Base-by-base conservation (phyloP, 1,140 invertebrate genomes). In the Saccostrea glomerata region DNA sequence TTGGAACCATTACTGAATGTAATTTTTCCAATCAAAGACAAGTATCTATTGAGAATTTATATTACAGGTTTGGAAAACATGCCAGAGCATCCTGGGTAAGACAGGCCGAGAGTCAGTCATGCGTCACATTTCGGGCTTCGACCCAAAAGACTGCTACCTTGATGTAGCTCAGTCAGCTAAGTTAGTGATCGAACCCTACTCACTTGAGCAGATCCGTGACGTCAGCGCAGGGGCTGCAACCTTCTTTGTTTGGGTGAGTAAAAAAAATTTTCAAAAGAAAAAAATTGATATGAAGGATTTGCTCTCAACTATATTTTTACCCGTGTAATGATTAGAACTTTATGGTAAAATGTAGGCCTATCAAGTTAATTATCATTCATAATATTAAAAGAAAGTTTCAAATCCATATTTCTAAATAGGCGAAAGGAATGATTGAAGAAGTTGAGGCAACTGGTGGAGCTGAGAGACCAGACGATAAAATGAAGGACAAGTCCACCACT, bases 231-330 rank as follows among this genome's bases (percentile, higher is more conserved):
- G 93, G 3, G 94, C 94, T 0, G 94, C 93, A 0, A 94, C 93
- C 0, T 94, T 94, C 86, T 94, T 91, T 87, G 93, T 93, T 40
- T 94, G 94, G 94, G 94, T 94, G 89, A 88, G 93, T 87, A 66
- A 5, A 56, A 56, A 77, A 40, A 36, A 47, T 30, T 12, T 15
- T 3, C 4, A 58, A 58, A 12, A 3, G 40, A 63, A 17, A 17
- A 60, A 87, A 36, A 5, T 30, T 36, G 30, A 36, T 36, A 36
- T 2, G 30, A 36, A 36, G 30, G 30, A 36, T 36, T 36, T 36
- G 30, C 30, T 36, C 30, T 36, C 30, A 36, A 36, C 30, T 2
- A 0, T 36, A 36, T 36, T 36, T 36, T 36, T 36, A 36, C 30
- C 30, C 30, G 2, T 36, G 30, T 36, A 36, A 36, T 36, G 30